Percentiles rank a stretch among this genome's conserved stretches.
Evolutionary conservation across 2,888 invertebrate genomes (phyloP).

Genomic region (Lucinisca nassula): DNA sequence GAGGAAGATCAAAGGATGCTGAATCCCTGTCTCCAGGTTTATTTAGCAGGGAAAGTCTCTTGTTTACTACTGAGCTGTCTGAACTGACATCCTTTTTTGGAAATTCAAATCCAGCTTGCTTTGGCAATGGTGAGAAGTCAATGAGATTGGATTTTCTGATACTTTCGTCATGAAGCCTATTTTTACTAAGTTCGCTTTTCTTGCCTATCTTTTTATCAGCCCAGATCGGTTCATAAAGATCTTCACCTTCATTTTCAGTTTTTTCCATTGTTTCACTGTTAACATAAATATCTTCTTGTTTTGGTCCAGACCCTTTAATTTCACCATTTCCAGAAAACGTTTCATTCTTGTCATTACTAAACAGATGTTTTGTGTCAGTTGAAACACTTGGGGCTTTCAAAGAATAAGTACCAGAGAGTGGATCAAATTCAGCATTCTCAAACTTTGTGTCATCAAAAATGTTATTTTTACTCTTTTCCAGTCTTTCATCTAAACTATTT

Average conservation of each 20-base stretch:
- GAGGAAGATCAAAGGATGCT: conserved; percentile 65
- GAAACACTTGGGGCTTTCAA: neutral
- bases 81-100: neutral
- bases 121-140: conserved; percentile 48
- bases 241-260: neutral
- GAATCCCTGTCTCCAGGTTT: conserved; percentile 17
- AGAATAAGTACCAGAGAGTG: conserved; percentile 5
- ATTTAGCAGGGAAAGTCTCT: conserved; percentile 29
- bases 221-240: conserved; percentile 71
- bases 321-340: neutral
- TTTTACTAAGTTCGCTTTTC: neutral
- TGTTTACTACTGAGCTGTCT: neutral
- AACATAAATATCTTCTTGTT: neutral
- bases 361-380: neutral
- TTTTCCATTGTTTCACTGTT: neutral
- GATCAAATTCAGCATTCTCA: conserved; percentile 56
- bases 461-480: neutral
- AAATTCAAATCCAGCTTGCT: neutral
- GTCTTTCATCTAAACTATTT: neutral
- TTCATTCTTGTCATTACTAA: neutral
- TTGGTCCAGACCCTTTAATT: neutral
- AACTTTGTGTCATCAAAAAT: conserved; percentile 19
- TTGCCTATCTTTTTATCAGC: conserved; percentile 25
- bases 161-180: neutral
- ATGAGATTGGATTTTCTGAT: conserved; percentile 47